phyloP scores from a whole-genome alignment of 2,113 vertebrate genomes.

The Odocoileus hemionus region DNA sequence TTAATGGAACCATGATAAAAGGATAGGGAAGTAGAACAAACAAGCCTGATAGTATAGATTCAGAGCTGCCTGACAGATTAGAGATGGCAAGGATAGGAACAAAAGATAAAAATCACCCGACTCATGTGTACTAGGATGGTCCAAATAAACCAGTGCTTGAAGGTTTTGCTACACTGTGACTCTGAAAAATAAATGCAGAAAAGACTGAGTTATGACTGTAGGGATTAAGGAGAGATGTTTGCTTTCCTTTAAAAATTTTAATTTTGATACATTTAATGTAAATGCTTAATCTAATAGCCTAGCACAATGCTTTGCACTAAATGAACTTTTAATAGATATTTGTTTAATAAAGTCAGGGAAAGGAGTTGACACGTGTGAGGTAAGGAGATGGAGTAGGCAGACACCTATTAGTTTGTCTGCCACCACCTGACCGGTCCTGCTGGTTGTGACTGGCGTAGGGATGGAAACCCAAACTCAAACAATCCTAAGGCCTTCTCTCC shows the following conservation, averaged over 20 bases:
- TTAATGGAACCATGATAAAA: slow-evolving; percentile 74
- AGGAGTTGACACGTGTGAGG: not conserved
- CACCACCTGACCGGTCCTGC: not conserved
- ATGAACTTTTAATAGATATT: not conserved
- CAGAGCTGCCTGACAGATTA: slow-evolving; percentile 59
- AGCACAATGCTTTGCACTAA: not conserved
- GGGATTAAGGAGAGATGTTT: not conserved
- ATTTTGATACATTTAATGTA: not conserved
- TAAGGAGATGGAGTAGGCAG: not conserved
- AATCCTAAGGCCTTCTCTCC: not conserved
- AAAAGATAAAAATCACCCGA: slow-evolving; percentile 62
- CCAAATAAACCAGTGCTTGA: not conserved
- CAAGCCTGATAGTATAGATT: slow-evolving; percentile 66
- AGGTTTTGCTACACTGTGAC: slow-evolving; percentile 1
- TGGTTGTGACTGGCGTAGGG: not conserved
- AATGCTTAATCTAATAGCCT: not conserved
- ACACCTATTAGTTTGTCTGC: not conserved
- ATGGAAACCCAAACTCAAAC: not conserved
- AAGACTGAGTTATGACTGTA: not conserved
- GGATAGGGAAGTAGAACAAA: slow-evolving; percentile 58
- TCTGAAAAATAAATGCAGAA: not conserved
- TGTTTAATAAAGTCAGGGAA: not conserved
- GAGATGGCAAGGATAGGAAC: slow-evolving; percentile 48
- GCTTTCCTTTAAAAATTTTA: not conserved
- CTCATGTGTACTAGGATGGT: not conserved